Base-by-base conservation (phyloP, 2,797 vertebrate genomes). In the Micropoecilia bifurca region DNA sequence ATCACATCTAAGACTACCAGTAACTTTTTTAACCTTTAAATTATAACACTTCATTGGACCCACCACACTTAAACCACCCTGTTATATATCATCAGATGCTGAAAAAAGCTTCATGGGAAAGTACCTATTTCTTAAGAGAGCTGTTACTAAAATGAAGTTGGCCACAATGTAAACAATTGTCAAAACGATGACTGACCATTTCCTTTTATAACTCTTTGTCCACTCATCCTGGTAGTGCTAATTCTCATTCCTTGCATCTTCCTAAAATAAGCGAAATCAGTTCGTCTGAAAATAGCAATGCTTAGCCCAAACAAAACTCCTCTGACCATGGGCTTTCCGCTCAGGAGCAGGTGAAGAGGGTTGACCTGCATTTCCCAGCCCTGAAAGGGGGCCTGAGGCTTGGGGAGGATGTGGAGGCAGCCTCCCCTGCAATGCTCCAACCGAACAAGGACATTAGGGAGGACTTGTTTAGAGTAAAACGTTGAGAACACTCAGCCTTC, bases 91-190 rank as follows among this genome's bases (percentile, higher is more conserved):
- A 93, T 91, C 91, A 93, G 91, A 85, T 86, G 76, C 85, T 84
- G 86, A 77, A 91, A 93, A 88, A 41, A 83, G 87, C 84, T 80
- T 78, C 84, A 88, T 77, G 92, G 93, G 93, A 95, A 95, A 94
- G 92, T 82, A 94, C 92, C 92, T 92, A 78, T 91, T 92, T 92
- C 86, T 89, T 86, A 89, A 92, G 87, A 81, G 74, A 85, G 84
- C 87, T 75, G 80, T 89, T 90, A 91, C 92, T 91, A 92, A 91
- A 94, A 90, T 83, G 79, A 93, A 88, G 89, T 84, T 82, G 77
- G 77, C 93, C 94, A 94, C 92, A 94, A 92, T 89, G 89, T 91
- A 94, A 94, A 94, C 90, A 93, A 89, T 90, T 90, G 90, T 92
- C 89, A 88, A 86, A 87, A 89, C 79, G 80, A 90, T 93, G 91